phyloP scores from a whole-genome alignment of 1,140 invertebrate species.

The Episyrphus balteatus region DNA sequence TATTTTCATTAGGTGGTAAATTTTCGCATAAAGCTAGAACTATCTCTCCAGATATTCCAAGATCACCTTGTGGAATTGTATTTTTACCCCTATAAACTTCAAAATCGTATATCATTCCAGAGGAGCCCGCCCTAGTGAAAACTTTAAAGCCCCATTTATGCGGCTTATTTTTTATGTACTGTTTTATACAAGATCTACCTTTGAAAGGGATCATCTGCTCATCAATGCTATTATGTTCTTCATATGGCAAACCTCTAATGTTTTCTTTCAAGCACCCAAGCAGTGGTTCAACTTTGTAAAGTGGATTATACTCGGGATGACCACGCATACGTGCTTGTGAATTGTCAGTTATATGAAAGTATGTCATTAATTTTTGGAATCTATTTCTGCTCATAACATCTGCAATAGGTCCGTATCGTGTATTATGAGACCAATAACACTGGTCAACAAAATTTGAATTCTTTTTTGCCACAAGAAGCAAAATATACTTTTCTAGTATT shows the following conservation, averaged over 20 bases:
- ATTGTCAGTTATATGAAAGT: constrained; percentile 7
- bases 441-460: no score
- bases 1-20: background rate
- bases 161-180: background rate
- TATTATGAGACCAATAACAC: no score
- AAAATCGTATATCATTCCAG: constrained; percentile 7
- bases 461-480: no score
- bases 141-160: constrained; percentile 6
- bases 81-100: constrained; percentile 5
- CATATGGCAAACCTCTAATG: background rate
- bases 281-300: constrained; percentile 5
- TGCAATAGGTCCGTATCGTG: background rate
- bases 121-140: constrained; percentile 4
- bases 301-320: background rate
- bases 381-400: constrained; percentile 3
- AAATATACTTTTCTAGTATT: no score
- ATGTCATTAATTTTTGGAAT: constrained; percentile 5
- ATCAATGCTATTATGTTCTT: constrained; percentile 4
- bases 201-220: constrained; percentile 6
- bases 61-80: background rate
- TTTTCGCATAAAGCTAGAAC: background rate
- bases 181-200: constrained; percentile 1
- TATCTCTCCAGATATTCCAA: background rate
- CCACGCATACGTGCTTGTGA: background rate
- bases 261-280: constrained; percentile 4